A percentile compares a stretch with the other conserved stretches of the same genome.
These are phyloP conservation scores for Gymnoscopelus braueri DNA, from an alignment of 2,797 vertebrate species.

Conservation along the genomic window DNA sequence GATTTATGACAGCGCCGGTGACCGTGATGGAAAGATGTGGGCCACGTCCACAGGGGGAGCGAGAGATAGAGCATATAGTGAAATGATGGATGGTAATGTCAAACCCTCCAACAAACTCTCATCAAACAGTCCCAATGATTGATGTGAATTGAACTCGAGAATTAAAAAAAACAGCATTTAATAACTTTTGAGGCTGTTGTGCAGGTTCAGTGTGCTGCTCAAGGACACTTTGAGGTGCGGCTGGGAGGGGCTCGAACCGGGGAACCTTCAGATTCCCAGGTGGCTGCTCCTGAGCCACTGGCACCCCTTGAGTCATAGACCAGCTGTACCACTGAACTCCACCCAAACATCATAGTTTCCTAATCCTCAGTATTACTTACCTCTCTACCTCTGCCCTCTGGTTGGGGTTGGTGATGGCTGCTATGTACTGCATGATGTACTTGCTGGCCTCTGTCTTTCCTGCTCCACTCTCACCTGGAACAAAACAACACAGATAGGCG, in stretches of 20 bases:
- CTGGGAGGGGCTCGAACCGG: too few species aligned
- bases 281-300: not conserved
- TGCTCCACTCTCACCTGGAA: slow-evolving; percentile 91
- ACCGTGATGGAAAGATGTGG: slow-evolving; percentile 12
- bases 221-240: not conserved
- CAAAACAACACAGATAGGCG: not conserved
- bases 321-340: too few species aligned
- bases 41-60: slow-evolving; percentile 10
- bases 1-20: slow-evolving; percentile 8
- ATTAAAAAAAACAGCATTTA: not conserved
- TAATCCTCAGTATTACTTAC: slow-evolving; percentile 68
- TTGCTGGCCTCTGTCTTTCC: slow-evolving; percentile 96
- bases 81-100: slow-evolving; percentile 24
- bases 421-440: slow-evolving; percentile 96
- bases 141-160: not conserved
- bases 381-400: slow-evolving; percentile 91
- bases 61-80: slow-evolving; percentile 2
- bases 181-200: not conserved
- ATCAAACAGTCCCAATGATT: slow-evolving; percentile 5
- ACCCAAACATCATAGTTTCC: not conserved
- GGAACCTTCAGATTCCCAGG: too few species aligned
- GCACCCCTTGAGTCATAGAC: not conserved
- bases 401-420: slow-evolving; percentile 92
- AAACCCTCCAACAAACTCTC: not conserved
- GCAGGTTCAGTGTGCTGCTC: not conserved